Evolutionary conservation across 2,113 vertebrate species (phyloP), one percentile per base, ranked within the genome.

Genomic region (Ptychochromis oligacanthus): DNA sequence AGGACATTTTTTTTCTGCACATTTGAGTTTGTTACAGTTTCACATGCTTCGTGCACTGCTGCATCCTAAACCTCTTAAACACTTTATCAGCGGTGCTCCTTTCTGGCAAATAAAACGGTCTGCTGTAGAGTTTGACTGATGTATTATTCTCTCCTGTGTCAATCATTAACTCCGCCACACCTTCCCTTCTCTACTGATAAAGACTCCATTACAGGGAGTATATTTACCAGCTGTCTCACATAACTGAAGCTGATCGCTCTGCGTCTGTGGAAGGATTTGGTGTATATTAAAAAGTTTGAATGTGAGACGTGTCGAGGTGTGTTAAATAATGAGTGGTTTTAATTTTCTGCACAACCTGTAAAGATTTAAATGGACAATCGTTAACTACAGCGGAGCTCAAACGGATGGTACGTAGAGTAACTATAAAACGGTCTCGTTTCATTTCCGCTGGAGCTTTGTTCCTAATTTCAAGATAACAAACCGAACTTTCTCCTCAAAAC

Each of bases 61-160:
- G 5, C 89, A 82, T 67, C 81, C 76, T 7, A 72, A 83, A 77
- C 81, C 72, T 61, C 84, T 52, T 52, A 72, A 84, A 91, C 84
- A 91, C 78, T 78, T 86, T 80, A 86, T 81, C 92, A 85, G 88
- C 87, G 84, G 79, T 52, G 72, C 83, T 91, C 54, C 88, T 90
- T 91, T 89, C 64, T 87, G 78, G 89, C 28, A 67, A 94, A 94
- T 91, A 93, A 93, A 72, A 90, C 88, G 87, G 91, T 88, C 75
- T 84, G 87, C 90, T 91, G 81, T 28, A 0, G 62, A 67, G 76
- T 87, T 5, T 79, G 52, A 82, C 59, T 80, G 54, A 70, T 62
- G 86, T 85, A 36, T n/a, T 79, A 40, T 20, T n/a, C 20, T 67
- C 24, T 49, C 40, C 7, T 2, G 20, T 46, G 86, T 95, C 81